Percentiles rank a stretch among this genome's conserved stretches.
These are phyloP conservation scores for Poecilia wingei DNA, from an alignment of 2,797 vertebrate genomes.

Conservation along the genomic window DNA sequence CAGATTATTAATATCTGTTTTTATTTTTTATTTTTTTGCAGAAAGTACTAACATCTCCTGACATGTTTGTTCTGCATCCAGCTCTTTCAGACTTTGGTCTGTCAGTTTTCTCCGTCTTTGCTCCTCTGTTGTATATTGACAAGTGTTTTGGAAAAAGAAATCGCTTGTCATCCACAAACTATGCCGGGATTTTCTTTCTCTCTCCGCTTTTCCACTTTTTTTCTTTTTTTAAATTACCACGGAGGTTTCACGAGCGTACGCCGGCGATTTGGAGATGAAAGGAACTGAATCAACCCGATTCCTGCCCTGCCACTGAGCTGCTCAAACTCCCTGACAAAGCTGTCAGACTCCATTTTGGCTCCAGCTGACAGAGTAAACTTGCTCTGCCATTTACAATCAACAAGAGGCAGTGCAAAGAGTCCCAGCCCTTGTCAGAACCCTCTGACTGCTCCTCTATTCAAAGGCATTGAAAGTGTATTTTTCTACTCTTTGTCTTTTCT, in stretches of 20 bases:
- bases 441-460: constrained; percentile 55
- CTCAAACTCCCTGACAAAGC: constrained; percentile 86
- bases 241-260: constrained; percentile 70
- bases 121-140: constrained; percentile 60
- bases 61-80: constrained; percentile 63
- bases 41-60: constrained; percentile 53
- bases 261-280: constrained; percentile 84
- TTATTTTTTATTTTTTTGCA: constrained; percentile 19
- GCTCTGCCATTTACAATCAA: constrained; percentile 82
- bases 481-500: constrained; percentile 15
- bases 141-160: constrained; percentile 58
- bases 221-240: constrained; percentile 45
- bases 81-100: constrained; percentile 58
- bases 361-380: constrained; percentile 80
- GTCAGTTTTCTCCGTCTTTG: constrained; percentile 52
- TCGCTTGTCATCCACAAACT: constrained; percentile 74
- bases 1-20: constrained; percentile 47
- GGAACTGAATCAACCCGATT: constrained; percentile 78
- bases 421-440: constrained; percentile 68
- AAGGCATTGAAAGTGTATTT: constrained; percentile 45
- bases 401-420: constrained; percentile 59
- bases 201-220: background rate
- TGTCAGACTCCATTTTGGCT: constrained; percentile 85
- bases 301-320: constrained; percentile 81
- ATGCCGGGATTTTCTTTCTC: constrained; percentile 44